These are phyloP conservation scores for Sebastolobus alascanus DNA, from an alignment of 2,797 vertebrate species.

Conservation along the genomic window DNA sequence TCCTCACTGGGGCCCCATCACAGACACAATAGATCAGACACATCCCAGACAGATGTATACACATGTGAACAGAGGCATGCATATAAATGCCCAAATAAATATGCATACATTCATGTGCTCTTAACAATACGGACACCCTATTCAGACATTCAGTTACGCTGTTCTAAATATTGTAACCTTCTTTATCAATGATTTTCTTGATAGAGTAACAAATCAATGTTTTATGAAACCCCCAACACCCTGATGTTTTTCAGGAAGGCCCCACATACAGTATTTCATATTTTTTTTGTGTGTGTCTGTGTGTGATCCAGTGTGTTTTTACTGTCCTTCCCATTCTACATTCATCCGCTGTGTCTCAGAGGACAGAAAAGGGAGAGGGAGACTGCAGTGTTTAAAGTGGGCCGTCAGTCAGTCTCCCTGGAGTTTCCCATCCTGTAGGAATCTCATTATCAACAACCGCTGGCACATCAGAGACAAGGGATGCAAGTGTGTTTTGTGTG, in stretches of 20 bases:
- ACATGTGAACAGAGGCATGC: constrained; percentile 36
- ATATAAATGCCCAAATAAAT: constrained; percentile 47
- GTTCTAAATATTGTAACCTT: constrained; percentile 15
- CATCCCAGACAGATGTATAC: constrained; percentile 36
- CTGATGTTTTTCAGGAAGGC: constrained; percentile 43
- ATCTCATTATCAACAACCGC: constrained; percentile 83
- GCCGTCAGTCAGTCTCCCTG: constrained; percentile 76
- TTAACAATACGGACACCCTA: neutral
- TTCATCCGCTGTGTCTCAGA: constrained; percentile 68
- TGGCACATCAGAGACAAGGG: constrained; percentile 75
- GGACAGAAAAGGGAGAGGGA: constrained; percentile 55
- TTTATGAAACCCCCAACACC: constrained; percentile 27
- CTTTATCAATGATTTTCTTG: constrained; percentile 11
- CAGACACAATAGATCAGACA: constrained; percentile 41
- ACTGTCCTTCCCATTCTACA: constrained; percentile 55
- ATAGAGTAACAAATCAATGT: constrained; percentile 15
- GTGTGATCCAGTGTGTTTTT: constrained; percentile 55
- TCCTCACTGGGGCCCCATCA: constrained; percentile 20
- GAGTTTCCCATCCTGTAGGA: constrained; percentile 80
- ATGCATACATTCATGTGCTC: constrained; percentile 12
- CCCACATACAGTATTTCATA: constrained; percentile 1
- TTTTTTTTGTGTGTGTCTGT: constrained; percentile 29
- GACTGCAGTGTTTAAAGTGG: constrained; percentile 78
- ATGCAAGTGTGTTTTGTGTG: constrained; percentile 56
- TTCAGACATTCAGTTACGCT: neutral